Evolutionary conservation across 2,888 invertebrate genomes (phyloP), one percentile per base, ranked within the genome.

Genomic region (Cylloceria caligata): DNA sequence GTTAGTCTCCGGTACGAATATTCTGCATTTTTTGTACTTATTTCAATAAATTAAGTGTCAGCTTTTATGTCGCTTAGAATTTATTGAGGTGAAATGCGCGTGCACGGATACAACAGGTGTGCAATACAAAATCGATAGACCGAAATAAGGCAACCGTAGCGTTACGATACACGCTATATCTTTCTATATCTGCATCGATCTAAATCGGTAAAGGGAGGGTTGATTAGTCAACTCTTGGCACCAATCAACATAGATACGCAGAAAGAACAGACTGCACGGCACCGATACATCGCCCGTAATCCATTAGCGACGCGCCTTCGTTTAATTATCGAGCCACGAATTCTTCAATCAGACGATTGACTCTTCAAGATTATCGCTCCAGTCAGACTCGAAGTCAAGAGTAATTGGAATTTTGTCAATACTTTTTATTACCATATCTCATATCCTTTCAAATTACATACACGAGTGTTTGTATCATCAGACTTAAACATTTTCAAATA

Each of bases 251-350:
- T 47, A 45, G 57, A 73, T 52, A 77, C 64, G 71, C 42, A 67
- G 76, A 83, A 80, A 86, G 76, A 81, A 83, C 83, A 88, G 88
- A 90, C 88, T 80, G 89, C 87, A 79, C 85, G 89, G 89, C 88
- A 89, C 85, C 87, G 79, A 73, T 72, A 76, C 65, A 60, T 64
- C 80, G 76, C 83, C 75, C 60, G 64, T 52, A 82, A 78, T 71
- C 74, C 36, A 60, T 45, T 42, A 42, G 55, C 78, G 5, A 64
- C 42, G 13, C 39, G 36, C 36, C 36, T n/a, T 19, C 19, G 36
- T 9, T 19, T 36, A 21, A 62, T 62, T 62, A 36, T 11, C 21
- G 55, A 57, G 5, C 6, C 55, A n/a, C 30, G 30, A 30, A 30
- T 57, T 30, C 13, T 57, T 57, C 30, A 30, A 57, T 30, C n/a